A percentile compares a stretch with the other conserved stretches of the same genome.
phyloP scores from a whole-genome alignment of 2,113 vertebrate genomes.

The Irena cyanogastra region DNA sequence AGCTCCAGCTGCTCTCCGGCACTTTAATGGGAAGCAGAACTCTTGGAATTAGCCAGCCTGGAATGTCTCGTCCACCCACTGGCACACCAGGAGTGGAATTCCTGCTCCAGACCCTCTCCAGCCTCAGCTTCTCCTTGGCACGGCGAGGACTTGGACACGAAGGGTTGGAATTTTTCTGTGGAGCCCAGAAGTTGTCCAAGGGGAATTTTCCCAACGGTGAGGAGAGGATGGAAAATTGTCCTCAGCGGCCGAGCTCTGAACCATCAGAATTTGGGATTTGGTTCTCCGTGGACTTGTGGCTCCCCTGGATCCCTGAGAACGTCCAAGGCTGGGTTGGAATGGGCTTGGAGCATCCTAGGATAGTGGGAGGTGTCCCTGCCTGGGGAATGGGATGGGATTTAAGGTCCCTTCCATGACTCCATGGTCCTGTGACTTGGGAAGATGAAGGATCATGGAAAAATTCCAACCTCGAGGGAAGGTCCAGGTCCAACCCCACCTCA shows the following conservation, averaged over 20 bases:
- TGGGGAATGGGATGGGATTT: neutral
- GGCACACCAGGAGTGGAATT: neutral
- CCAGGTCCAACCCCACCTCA: accelerated
- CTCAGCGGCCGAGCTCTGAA: accelerated
- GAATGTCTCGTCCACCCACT: neutral
- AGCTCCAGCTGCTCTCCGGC: neutral
- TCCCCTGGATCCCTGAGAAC: neutral
- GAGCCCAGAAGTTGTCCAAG: neutral
- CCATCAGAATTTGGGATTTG: accelerated
- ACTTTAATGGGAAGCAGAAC: neutral
- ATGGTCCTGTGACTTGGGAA: neutral
- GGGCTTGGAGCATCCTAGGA: neutral
- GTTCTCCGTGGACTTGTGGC: neutral
- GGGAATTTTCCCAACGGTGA: neutral
- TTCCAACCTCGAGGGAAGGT: accelerated
- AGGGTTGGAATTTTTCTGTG: accelerated
- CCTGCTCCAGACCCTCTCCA: neutral
- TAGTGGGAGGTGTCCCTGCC: neutral
- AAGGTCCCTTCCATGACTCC: neutral
- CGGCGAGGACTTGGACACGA: neutral
- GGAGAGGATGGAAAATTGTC: neutral
- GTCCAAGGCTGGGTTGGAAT: accelerated
- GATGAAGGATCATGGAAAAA: neutral
- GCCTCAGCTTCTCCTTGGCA: neutral
- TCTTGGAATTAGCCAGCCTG: neutral